Conservation (phyloP, 2,888 invertebrate species). For the Antheraea assamensis region DNA sequence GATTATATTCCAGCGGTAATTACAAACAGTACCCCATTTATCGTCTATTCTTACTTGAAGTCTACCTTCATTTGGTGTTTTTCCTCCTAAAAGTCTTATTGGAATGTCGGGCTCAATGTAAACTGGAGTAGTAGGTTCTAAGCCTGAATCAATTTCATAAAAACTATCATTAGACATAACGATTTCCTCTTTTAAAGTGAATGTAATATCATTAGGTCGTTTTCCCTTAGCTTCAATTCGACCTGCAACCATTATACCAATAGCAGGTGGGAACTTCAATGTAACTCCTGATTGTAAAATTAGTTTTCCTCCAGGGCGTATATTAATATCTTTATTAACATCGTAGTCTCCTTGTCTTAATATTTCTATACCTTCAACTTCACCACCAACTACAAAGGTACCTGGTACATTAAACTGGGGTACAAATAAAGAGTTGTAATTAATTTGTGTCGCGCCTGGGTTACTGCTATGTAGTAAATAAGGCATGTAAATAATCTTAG, state of each 20-base stretch:
- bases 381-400: constrained; percentile 91
- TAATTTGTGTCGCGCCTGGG: constrained; percentile 92
- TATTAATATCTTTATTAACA: constrained; percentile 96
- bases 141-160: constrained; percentile 81
- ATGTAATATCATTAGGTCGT: constrained; percentile 89
- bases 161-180: constrained; percentile 84
- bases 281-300: constrained; percentile 94
- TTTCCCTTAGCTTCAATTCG: constrained; percentile 92
- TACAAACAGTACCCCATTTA: constrained; percentile 98
- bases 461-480: constrained; percentile 95
- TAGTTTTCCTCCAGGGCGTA: constrained; percentile 95
- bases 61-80: constrained; percentile 92
- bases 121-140: constrained; percentile 83
- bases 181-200: constrained; percentile 90
- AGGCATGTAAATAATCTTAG: constrained; percentile 95
- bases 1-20: constrained; percentile 96
- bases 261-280: constrained; percentile 93
- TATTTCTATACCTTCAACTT: constrained; percentile 95
- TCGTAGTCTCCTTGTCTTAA: constrained; percentile 92
- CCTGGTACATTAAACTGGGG: constrained; percentile 89
- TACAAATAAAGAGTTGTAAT: constrained; percentile 88
- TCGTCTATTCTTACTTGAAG: constrained; percentile 91
- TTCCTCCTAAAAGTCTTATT: constrained; percentile 91
- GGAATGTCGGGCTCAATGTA: constrained; percentile 85
- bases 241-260: constrained; percentile 98